Base-by-base conservation (phyloP, 2,797 vertebrate species). In the Malurus splendens region DNA sequence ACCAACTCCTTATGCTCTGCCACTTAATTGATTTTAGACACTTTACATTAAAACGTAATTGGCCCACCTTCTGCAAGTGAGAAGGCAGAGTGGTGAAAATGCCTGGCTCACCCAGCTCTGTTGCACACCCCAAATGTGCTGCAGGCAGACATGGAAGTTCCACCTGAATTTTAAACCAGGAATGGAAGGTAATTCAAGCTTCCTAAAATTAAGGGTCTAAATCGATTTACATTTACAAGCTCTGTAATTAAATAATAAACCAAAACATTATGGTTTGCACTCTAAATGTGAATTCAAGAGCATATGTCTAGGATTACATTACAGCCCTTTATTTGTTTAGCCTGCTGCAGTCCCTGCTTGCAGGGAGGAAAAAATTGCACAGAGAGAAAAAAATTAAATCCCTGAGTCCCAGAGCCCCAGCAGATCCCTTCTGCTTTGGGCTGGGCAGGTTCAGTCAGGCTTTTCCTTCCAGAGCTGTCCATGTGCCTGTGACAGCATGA, bases 241-340 rank as follows among this genome's bases (percentile, higher is more conserved):
- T 74, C 82, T 70, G 81, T 92, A 93, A 96, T 92, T 93, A 94
- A 95, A 94, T 95, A 92, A 94, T 90, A 96, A 95, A 88, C 32
- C 72, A 76, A 89, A 89, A 90, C 71, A 93, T 72, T 79, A 76
- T 9, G 2, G 91, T 78, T 94, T 73, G 48, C 10, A 4, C 66
- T 92, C 66, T 54, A 86, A 93, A 92, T 62, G 57, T 32, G 88
- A 82, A 90, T 93, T 90, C 76, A 66, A 86, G 79, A 67, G 59
- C 79, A 30, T 60, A 67, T 70, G 74, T 82, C 87, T 86, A 70
- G 90, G 87, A 90, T 75, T 82, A 71, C 65, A 80, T 92, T 91
- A 82, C 66, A 87, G 79, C 13, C 52, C 30, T 38, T 79, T 93
- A 86, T 93, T 92, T 93, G 67, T 91, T 94, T 84, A 83, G 74